phyloP scores from a whole-genome alignment of 1,140 invertebrate species.

The Diorhabda elongata region DNA sequence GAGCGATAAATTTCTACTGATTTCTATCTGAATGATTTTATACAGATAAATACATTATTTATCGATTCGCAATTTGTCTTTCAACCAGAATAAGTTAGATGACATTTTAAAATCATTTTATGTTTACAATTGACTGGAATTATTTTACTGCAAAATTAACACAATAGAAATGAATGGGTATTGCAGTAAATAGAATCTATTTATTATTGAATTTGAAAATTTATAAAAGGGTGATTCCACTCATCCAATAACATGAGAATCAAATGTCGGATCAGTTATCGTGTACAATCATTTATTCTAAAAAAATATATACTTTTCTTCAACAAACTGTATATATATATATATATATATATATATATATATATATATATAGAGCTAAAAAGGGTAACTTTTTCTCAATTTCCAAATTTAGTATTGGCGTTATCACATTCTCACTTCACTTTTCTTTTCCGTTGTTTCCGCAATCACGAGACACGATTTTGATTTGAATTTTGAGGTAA shows the following conservation, averaged over 20 bases:
- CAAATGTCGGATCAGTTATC: not conserved
- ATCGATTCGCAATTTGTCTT: slow-evolving; percentile 7
- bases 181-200: not conserved
- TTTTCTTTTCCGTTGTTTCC: too few relatives aligned
- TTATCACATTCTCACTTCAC: too few relatives aligned
- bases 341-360: not conserved
- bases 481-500: too few relatives aligned
- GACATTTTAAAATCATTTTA: not conserved
- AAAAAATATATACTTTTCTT: not conserved
- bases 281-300: too few relatives aligned
- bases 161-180: not conserved
- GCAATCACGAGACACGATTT: too few relatives aligned
- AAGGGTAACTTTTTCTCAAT: too few relatives aligned
- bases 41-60: slow-evolving; percentile 15
- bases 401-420: too few relatives aligned
- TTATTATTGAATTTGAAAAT: not conserved
- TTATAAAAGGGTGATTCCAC: not conserved
- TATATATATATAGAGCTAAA: too few relatives aligned
- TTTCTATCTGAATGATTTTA: slow-evolving; percentile 15
- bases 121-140: not conserved
- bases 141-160: not conserved
- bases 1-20: slow-evolving; percentile 15
- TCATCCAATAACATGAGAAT: not conserved
- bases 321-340: not conserved
- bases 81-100: not conserved